phyloP scores from a whole-genome alignment of 2,888 invertebrate genomes.

The Seladonia tumulorum region DNA sequence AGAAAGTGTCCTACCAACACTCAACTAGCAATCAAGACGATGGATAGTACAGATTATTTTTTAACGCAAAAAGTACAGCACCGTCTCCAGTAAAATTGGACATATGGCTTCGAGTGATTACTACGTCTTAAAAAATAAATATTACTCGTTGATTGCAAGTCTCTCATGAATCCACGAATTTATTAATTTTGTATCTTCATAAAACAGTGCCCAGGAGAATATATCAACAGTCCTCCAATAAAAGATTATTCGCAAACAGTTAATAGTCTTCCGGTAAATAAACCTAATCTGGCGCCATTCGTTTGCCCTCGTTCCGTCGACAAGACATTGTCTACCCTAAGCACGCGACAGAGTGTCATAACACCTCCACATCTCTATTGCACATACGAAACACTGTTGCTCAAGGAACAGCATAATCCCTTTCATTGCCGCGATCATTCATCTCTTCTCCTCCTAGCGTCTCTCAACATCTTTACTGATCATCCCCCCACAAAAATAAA shows the following conservation, averaged over 20 bases:
- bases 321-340: slow-evolving; percentile 4
- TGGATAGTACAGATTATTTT: too few species aligned
- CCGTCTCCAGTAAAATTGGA: too few species aligned
- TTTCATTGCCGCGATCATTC: not conserved
- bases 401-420: not conserved
- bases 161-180: too few species aligned
- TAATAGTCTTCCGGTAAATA: not conserved
- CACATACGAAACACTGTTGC: slow-evolving; percentile 30
- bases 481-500: not conserved
- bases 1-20: too few species aligned
- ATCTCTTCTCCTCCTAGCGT: not conserved
- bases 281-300: not conserved
- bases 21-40: too few species aligned
- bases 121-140: too few species aligned
- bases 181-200: too few species aligned
- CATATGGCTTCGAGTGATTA: too few species aligned
- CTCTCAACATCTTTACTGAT: not conserved
- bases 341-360: slow-evolving; percentile 28
- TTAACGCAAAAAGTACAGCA: too few species aligned
- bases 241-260: not conserved
- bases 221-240: not conserved
- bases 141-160: too few species aligned
- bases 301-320: not conserved
- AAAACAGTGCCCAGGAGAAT: too few species aligned
- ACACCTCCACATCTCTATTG: slow-evolving; percentile 44